These are phyloP conservation scores for Agapornis roseicollis DNA, from an alignment of 2,113 vertebrate genomes.

Conservation along the genomic window DNA sequence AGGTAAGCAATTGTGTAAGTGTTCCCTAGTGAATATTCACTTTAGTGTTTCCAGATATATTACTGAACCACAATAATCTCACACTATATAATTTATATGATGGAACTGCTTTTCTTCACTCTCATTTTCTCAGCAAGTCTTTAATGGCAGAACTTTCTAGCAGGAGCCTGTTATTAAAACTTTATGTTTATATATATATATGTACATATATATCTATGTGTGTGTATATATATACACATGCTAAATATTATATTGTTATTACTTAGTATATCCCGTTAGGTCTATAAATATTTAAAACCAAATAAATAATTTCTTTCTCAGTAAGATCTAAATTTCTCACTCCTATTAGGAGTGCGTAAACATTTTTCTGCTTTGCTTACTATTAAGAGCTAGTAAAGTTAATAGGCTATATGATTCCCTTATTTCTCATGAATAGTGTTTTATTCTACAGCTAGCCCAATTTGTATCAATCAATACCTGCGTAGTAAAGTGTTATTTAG, in stretches of 20 bases:
- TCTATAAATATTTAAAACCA: slow-evolving; percentile 28
- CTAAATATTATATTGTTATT: slow-evolving; percentile 12
- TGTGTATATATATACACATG: neutral
- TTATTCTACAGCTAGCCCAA: neutral
- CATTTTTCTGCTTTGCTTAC: neutral
- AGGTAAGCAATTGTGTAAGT: neutral
- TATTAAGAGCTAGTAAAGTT: neutral
- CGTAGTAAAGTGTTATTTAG: neutral
- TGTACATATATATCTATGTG: neutral
- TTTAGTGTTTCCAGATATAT: neutral
- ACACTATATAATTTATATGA: neutral
- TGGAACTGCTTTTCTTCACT: neutral
- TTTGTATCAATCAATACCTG: neutral
- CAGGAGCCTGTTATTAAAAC: neutral
- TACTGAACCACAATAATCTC: neutral
- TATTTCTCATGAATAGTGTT: neutral
- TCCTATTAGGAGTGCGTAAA: neutral
- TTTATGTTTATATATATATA: neutral
- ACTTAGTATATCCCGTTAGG: neutral
- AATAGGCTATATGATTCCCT: neutral
- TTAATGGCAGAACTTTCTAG: neutral
- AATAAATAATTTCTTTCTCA: neutral
- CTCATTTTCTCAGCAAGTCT: neutral
- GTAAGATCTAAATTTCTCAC: neutral
- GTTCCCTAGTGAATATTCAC: neutral